Evolutionary conservation across 1,140 invertebrate species (phyloP).

Genomic region (Elymnias hypermnestra): DNA sequence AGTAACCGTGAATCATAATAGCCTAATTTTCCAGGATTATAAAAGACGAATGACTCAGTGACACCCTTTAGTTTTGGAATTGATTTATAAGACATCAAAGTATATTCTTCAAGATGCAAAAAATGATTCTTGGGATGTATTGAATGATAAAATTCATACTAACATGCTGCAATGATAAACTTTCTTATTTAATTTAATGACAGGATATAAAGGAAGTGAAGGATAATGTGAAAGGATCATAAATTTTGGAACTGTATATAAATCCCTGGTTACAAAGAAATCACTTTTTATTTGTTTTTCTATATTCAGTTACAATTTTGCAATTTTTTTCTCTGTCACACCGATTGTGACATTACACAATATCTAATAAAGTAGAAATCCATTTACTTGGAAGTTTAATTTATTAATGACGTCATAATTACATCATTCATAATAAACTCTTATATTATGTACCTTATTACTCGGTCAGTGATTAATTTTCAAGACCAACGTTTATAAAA

Average conservation of each 20-base stretch:
- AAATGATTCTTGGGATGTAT: too few species aligned
- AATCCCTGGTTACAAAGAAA: slow-evolving; percentile 63
- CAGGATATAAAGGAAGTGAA: too few species aligned
- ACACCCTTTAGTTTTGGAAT: too few species aligned
- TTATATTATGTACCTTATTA: slow-evolving; percentile 63
- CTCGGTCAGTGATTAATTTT: slow-evolving; percentile 42
- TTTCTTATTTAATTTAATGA: too few species aligned
- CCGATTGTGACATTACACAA: slow-evolving; percentile 63
- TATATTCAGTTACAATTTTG: slow-evolving; percentile 70
- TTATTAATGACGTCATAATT: slow-evolving; percentile 67
- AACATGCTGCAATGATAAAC: too few species aligned
- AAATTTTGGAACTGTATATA: slow-evolving; percentile 19
- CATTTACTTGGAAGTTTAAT: slow-evolving; percentile 67
- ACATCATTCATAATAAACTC: slow-evolving; percentile 54
- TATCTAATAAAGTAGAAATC: slow-evolving; percentile 70
- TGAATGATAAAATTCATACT: too few species aligned
- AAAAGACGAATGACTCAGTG: too few species aligned
- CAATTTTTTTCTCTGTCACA: slow-evolving; percentile 69
- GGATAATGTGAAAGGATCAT: too few species aligned
- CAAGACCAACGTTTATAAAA: slow-evolving; percentile 39
- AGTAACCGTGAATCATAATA: too few species aligned
- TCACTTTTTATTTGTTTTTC: slow-evolving; percentile 73
- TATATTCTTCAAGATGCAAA: too few species aligned
- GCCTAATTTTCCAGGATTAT: too few species aligned
- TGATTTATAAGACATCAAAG: too few species aligned